Conservation (phyloP, 2,113 vertebrate genomes). For the Xiphorhynchus elegans region DNA sequence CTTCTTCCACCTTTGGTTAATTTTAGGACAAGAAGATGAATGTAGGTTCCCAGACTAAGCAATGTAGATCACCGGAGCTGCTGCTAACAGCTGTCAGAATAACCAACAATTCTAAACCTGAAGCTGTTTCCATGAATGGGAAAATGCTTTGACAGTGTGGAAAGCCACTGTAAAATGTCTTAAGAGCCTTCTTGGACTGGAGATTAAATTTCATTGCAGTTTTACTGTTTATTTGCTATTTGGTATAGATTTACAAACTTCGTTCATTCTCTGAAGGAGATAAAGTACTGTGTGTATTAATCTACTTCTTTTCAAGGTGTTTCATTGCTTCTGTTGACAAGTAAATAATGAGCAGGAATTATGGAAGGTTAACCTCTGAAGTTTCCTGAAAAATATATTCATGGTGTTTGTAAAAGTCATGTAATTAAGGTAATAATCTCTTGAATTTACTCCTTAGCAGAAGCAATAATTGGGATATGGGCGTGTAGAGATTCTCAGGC, state of each 20-base stretch:
- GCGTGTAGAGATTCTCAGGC: neutral
- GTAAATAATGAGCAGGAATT: constrained; percentile 26
- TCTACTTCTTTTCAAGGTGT: constrained; percentile 31
- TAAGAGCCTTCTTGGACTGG: neutral
- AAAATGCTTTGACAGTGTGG: neutral
- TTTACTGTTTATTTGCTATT: neutral
- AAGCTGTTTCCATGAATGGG: neutral
- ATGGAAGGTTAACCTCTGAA: neutral
- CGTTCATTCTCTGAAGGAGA: constrained; percentile 5
- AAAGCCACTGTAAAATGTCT: neutral
- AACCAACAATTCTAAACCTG: neutral
- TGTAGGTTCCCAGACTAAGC: neutral
- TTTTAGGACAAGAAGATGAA: neutral
- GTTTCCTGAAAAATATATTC: neutral
- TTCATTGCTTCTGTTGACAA: constrained; percentile 9
- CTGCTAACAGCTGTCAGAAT: neutral
- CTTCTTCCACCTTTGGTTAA: constrained; percentile 3
- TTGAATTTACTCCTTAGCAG: neutral
- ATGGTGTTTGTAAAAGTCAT: neutral
- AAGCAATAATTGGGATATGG: neutral
- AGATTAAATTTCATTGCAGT: constrained; percentile 12
- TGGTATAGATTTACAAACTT: constrained; percentile 37
- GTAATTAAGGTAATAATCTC: neutral
- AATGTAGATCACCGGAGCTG: neutral
- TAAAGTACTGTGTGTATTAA: neutral